Evolutionary conservation across 2,888 invertebrate species (phyloP).

Genomic region (Spicauda simplicius): DNA sequence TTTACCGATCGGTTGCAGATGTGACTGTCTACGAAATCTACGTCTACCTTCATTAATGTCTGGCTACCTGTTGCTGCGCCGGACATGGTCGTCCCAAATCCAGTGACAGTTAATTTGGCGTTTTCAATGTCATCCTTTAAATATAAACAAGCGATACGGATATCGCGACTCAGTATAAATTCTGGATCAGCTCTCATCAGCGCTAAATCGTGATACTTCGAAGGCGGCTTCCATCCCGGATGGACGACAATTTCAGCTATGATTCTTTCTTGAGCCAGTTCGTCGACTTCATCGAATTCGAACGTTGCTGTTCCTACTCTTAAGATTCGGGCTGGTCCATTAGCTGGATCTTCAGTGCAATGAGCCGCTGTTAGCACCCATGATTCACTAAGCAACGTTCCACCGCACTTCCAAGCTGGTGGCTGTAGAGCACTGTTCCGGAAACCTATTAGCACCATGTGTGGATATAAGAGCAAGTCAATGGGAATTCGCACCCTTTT

Average conservation of each 20-base stretch:
- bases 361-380: conserved; percentile 81
- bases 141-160: conserved; percentile 87
- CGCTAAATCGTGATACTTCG: conserved; percentile 87
- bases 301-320: conserved; percentile 84
- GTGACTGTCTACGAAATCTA: conserved; percentile 61
- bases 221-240: conserved; percentile 83
- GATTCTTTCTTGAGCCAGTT: conserved; percentile 78
- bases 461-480: conserved; percentile 84
- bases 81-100: conserved; percentile 85
- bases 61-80: conserved; percentile 70
- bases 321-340: conserved; percentile 78
- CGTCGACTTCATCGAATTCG: conserved; percentile 75
- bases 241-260: conserved; percentile 77
- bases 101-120: conserved; percentile 82
- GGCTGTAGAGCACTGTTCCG: conserved; percentile 41
- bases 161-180: conserved; percentile 78
- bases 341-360: conserved; percentile 67
- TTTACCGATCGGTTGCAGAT: conserved; percentile 72
- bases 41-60: conserved; percentile 78
- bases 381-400: conserved; percentile 65
- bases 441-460: conserved; percentile 85
- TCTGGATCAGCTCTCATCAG: conserved; percentile 81
- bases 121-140: conserved; percentile 51
- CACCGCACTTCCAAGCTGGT: conserved; percentile 76
- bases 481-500: conserved; percentile 69